Conservation (phyloP, 2,888 invertebrate species). For the Nomada goodeniana region DNA sequence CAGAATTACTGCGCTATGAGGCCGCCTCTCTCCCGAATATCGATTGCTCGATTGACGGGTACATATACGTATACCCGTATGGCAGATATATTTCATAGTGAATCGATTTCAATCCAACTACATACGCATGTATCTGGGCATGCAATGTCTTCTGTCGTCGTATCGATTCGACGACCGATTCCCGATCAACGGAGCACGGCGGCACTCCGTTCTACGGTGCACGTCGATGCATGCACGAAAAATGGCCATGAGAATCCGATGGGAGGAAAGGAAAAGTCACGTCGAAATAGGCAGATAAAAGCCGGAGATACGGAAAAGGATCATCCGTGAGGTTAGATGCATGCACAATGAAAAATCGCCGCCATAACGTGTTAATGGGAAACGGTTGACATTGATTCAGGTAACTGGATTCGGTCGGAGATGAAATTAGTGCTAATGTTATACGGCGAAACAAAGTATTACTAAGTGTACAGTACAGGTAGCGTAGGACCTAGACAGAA, state of each 20-base stretch:
- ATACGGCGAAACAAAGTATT: conserved; percentile 43
- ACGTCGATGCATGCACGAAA: too few relatives aligned
- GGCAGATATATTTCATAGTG: conserved; percentile 41
- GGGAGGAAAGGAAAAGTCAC: background rate
- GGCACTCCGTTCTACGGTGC: too few relatives aligned
- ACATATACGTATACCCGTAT: too few relatives aligned
- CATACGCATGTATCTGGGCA: background rate
- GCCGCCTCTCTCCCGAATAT: too few relatives aligned
- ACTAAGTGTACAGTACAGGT: conserved; percentile 22
- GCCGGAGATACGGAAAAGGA: conserved; percentile 3
- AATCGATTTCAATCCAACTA: conserved; percentile 40
- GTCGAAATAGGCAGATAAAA: background rate
- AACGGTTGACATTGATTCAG: conserved; percentile 26
- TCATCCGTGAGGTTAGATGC: background rate
- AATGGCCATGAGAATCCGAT: background rate
- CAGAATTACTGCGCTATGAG: too few relatives aligned
- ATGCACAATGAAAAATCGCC: conserved; percentile 30
- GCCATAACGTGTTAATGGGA: conserved; percentile 1
- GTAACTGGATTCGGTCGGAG: conserved; percentile 21
- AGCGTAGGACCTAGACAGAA: conserved; percentile 1
- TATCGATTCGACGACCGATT: conserved; percentile 1
- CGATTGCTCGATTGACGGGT: too few relatives aligned
- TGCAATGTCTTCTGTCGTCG: conserved; percentile 7
- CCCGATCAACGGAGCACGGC: background rate
- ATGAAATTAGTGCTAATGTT: conserved; percentile 32